A percentile compares a stretch with the other conserved stretches of the same genome.
Conservation (phyloP, 2,113 vertebrate species). For the Bothrops jararaca region DNA sequence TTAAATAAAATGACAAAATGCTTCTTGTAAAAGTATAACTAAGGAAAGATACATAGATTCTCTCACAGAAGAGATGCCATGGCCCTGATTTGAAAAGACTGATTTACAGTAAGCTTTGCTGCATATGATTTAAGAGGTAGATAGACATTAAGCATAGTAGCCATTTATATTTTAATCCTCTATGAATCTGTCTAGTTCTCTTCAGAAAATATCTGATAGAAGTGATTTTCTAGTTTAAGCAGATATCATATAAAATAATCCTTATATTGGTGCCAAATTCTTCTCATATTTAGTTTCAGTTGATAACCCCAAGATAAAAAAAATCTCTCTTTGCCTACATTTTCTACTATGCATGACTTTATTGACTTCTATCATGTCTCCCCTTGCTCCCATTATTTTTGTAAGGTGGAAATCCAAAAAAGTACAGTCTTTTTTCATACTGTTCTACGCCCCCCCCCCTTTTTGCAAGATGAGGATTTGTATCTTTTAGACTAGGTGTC, state of each 20-base stretch:
- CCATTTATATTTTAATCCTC: not conserved
- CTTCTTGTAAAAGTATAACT: not conserved
- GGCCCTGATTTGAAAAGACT: not conserved
- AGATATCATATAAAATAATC: not conserved
- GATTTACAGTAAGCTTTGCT: not conserved
- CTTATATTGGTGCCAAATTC: not conserved
- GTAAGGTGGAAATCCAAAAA: not conserved
- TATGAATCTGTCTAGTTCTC: not conserved
- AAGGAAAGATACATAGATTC: not conserved
- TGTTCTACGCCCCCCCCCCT: not conserved
- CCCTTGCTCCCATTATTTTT: not conserved
- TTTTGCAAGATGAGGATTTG: not conserved
- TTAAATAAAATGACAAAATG: not conserved
- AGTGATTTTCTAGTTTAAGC: not conserved
- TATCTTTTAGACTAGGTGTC: not conserved
- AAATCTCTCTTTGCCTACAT: not conserved
- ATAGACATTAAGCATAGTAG: not conserved
- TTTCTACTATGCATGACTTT: not conserved
- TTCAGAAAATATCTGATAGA: not conserved
- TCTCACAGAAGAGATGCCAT: not conserved
- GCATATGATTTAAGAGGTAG: not conserved
- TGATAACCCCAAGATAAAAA: not conserved
- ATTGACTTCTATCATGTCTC: not conserved
- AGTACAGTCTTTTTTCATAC: not conserved
- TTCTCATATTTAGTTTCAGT: not conserved